Base-by-base conservation (phyloP, 2,113 vertebrate genomes). In the Oncorhynchus kisutch region DNA sequence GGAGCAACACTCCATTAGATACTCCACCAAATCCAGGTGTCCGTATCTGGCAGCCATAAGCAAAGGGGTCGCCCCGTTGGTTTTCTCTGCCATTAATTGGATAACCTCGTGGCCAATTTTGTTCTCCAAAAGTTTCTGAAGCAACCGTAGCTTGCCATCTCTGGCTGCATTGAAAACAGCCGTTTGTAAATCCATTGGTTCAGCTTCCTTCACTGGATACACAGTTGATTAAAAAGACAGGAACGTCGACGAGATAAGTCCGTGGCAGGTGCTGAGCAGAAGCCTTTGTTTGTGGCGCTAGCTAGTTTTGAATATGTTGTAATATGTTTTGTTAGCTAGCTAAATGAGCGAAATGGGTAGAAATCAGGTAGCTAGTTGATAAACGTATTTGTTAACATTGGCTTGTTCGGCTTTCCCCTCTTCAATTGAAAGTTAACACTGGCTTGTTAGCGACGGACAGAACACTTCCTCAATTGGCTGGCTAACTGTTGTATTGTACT, bases 91-190 rank as follows among this genome's bases (percentile, higher is more conserved):
- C 94, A 98, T 95, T 48, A 99, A 80, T 0, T 94, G 91, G 68
- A 93, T 94, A 69, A 99, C 94, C 72, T 99, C 98, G 84, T 94
- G 94, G 82, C 93, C 95, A 75, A 94, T 95, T 91, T 98, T 98
- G 93, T 95, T 97, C 62, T 96, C 96, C 91, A 99, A 77, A 16
- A 99, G 91, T 82, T 98, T 99, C 86, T 96, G 95, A 34, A 99
- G 96, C 72, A 99, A 92, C 59, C 96, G 94, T 70, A 99, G 95
- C 86, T 99, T 99, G 54, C 97, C 98, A 92, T 99, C 98, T 72
- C 98, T 93, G 87, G 96, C 97, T 74, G 98, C 98, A n/a, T 98
- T 98, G 82, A 98, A 99, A 7, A 98, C 97, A 0, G 97, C 97
- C 1, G 97, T 99, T 93, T 99, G 98, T 86, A 99, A 94, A 97